Base-by-base conservation (phyloP, 2,888 invertebrate genomes). In the Amaurobius ferox region DNA sequence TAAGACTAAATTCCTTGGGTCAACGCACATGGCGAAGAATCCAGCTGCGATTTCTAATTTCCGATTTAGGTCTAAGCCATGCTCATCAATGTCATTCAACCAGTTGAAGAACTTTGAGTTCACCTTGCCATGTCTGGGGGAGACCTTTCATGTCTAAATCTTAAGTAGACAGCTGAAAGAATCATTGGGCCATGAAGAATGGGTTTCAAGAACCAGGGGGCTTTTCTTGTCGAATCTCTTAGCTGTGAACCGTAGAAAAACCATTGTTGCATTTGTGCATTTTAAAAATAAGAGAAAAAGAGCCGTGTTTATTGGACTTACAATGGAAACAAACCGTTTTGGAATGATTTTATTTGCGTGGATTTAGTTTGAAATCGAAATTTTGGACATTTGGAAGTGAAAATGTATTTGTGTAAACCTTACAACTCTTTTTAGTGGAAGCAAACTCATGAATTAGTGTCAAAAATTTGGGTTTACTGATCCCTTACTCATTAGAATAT, bases 21-120 rank as follows among this genome's bases (percentile, higher is more conserved):
- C 44, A 44, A 44, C 6, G 16, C 44, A 7, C 44, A 16, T 44
- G 6, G 6, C 16, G 16, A 16, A 44, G 16, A 16, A 16, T 44
- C 44, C 44, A 44, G 44, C 44, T 44, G 44, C 16, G 44, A 44
- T 44, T 44, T 44, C 16, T 44, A 44, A 44, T 44, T 44, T 44
- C 44, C 44, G 44, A 44, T 44, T 44, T 44, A 7, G 9, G 16
- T 44, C 16, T 44, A 44, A 9, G 44, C 2, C 44, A 1, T 44
- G 44, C 16, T 44, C 44, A 13, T 44, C 44, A 44, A 44, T 44
- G 44, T 44, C 44, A 44, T 44, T 16, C 44, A 44, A 16, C 16
- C 44, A 44, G 6, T 44, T 44, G 44, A 16, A 44, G 44, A 7
- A 44, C 44, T 44, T 44, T 44, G 2, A 44, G 44, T 44, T 44